Evolutionary conservation across 2,113 vertebrate species (phyloP).

Genomic region (Thalassarche chlororhynchos): DNA sequence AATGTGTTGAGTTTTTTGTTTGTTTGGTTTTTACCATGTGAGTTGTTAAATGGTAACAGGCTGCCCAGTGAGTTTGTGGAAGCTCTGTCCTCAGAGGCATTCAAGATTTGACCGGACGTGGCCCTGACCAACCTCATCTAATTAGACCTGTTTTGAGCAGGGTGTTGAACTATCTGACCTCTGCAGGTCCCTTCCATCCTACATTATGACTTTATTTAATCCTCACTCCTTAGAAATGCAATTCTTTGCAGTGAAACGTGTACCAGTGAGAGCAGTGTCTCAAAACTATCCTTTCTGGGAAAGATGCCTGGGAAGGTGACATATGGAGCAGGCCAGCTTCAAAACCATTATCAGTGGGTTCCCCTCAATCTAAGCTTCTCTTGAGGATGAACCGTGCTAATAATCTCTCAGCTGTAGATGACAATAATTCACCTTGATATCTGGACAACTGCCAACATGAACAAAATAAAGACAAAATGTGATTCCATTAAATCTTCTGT

Average conservation of each 20-base stretch:
- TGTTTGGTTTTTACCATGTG: neutral
- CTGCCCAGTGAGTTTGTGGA: neutral
- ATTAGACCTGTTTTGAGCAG: neutral
- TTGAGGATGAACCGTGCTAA: neutral
- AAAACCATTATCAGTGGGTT: neutral
- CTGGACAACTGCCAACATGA: neutral
- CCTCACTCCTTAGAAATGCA: neutral
- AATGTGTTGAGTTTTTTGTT: fast-evolving
- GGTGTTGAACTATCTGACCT: neutral
- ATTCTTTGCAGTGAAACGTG: fast-evolving
- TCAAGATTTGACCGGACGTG: neutral
- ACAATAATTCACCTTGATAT: neutral
- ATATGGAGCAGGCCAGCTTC: neutral
- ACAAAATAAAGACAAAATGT: neutral
- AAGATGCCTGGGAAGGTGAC: neutral
- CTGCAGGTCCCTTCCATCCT: neutral
- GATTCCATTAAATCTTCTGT: neutral
- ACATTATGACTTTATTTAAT: neutral
- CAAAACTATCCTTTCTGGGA: neutral
- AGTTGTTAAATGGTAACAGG: neutral
- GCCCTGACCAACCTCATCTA: neutral
- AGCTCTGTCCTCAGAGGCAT: neutral
- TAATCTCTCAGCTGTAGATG: neutral
- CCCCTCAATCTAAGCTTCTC: neutral
- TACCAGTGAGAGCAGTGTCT: neutral